Base-by-base conservation (phyloP, 2,888 invertebrate species). In the Orthosia gothica region DNA sequence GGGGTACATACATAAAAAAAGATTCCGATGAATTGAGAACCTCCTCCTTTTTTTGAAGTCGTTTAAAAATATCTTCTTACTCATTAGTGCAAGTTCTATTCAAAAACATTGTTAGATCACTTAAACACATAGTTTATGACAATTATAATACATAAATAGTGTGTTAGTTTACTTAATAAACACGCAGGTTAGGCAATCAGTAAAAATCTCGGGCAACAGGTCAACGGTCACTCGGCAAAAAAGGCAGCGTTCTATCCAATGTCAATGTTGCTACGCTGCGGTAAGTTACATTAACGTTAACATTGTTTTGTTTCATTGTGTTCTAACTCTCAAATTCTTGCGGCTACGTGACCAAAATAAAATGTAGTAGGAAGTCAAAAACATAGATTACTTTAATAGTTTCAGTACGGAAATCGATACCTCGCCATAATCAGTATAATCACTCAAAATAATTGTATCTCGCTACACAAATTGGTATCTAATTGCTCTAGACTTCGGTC, bases 241-340 rank as follows among this genome's bases (percentile, higher is more conserved):
- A 64, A 61, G 9, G 15, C n/a, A 58, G 40, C 32, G 49, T n/a
- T 64, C 16, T 23, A 32, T 59, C 20, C 66, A 83, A 81, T 79
- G 83, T 81, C 83, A 81, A 81, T 78, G 83, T 55, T 70, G 65
- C 20, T 45, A 54, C 18, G 57, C 63, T 49, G 23, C 32, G 65
- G 55, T 23, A 61, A n/a, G 20, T 82, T 66, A 70, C 20, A 63
- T 26, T 70, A 57, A 65, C 54, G 12, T 47, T 45, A n/a, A 15
- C 32, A 52, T 58, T 73, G 62, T 69, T 76, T 62, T 65, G n/a
- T 50, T 49, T 47, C 54, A 55, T 50, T 62, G 47, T 54, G 16
- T 63, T 26, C 18, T 23, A 49, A 52, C 49, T 59, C 45, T 50
- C 5, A 73, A 58, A 73, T 52, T 62, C 9, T 65, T 50, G 62